phyloP scores from a whole-genome alignment of 2,797 vertebrate genomes.

The Syndactyla subalaris region DNA sequence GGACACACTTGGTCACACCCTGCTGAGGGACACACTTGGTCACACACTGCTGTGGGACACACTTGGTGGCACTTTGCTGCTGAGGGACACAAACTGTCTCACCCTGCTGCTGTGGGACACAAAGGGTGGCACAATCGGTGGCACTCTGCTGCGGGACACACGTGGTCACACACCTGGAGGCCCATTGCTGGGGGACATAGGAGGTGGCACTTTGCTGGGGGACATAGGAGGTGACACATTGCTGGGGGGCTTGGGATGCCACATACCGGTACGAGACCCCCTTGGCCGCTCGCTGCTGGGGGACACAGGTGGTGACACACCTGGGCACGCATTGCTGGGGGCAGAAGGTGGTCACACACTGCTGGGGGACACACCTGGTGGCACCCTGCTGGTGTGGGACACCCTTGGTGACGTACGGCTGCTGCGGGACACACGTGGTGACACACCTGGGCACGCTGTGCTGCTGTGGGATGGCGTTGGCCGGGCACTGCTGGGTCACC shows the following conservation, averaged over 20 bases:
- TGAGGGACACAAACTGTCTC: neutral
- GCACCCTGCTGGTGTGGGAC: neutral
- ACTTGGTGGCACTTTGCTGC: no score
- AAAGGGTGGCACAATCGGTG: no score
- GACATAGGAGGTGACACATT: neutral
- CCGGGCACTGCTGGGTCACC: neutral
- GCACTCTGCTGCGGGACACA: neutral
- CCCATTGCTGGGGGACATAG: neutral
- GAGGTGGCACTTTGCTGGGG: neutral
- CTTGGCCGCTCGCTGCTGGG: neutral
- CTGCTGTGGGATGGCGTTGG: neutral
- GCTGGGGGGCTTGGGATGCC: neutral
- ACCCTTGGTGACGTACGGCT: accelerated
- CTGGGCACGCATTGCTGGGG: neutral
- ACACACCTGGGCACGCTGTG: neutral
- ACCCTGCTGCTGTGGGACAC: neutral
- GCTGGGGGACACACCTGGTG: neutral
- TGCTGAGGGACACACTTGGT: neutral
- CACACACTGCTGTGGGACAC: no score
- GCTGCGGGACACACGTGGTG: neutral
- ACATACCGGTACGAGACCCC: accelerated
- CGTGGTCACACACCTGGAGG: no score
- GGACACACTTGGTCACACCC: no score
- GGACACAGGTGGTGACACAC: neutral
- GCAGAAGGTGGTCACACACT: neutral